Conservation (phyloP, 1,140 invertebrate species). For the Caenorhabditis inopinata region DNA sequence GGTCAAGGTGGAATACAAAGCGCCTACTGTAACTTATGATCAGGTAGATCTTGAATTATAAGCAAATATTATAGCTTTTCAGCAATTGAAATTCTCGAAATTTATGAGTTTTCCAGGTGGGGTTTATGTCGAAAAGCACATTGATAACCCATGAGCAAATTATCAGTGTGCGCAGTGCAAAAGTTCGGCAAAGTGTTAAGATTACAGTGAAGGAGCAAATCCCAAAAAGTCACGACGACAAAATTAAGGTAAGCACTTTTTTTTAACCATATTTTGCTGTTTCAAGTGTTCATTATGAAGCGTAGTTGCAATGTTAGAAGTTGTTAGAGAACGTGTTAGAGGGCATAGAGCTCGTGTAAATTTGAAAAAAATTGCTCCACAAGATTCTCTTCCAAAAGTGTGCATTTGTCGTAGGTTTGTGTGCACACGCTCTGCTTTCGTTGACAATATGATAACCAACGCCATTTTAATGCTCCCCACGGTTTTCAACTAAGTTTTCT, state of each 20-base stretch:
- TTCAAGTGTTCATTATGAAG: not conserved
- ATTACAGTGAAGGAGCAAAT: slow-evolving; percentile 65
- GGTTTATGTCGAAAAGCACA: slow-evolving; percentile 55
- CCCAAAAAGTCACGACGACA: slow-evolving; percentile 57
- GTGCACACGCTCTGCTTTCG: no score
- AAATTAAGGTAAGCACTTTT: slow-evolving; percentile 48
- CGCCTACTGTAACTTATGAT: slow-evolving; percentile 57
- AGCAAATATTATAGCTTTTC: not conserved
- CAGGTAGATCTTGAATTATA: slow-evolving; percentile 43
- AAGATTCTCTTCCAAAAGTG: no score
- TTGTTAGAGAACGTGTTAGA: no score
- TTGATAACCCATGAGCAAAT: slow-evolving; percentile 61
- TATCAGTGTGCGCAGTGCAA: slow-evolving; percentile 67
- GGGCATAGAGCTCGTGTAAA: not conserved
- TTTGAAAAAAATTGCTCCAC: not conserved
- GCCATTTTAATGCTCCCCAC: no score
- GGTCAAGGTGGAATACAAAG: slow-evolving; percentile 66
- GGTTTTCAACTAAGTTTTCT: no score
- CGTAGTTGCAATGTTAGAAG: not conserved
- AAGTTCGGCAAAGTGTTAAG: slow-evolving; percentile 57
- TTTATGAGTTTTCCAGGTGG: slow-evolving; percentile 43
- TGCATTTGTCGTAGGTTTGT: no score
- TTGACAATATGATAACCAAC: no score
- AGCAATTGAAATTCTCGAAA: no score
- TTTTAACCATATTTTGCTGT: no score